These are phyloP conservation scores for Metopolophium dirhodum DNA, from an alignment of 1,140 invertebrate species.

Conservation along the genomic window DNA sequence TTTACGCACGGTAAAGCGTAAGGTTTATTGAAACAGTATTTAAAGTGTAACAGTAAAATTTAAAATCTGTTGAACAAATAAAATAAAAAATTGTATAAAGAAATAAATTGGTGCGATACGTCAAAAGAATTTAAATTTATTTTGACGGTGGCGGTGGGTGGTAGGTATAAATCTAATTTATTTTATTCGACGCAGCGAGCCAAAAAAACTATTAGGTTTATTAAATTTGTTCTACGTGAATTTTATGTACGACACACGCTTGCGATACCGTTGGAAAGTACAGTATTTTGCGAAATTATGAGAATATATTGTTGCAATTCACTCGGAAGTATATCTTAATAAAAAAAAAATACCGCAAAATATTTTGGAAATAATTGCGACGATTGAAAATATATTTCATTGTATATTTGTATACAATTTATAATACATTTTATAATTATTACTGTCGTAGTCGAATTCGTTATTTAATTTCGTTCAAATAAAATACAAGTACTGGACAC, in stretches of 20 bases:
- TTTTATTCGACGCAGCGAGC: not conserved
- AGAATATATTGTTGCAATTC: not conserved
- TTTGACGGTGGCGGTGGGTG: not conserved
- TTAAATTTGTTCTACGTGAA: not conserved
- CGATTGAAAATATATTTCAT: not conserved
- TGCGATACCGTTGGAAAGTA: not conserved
- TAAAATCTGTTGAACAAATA: not conserved
- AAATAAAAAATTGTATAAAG: slow-evolving; percentile 6
- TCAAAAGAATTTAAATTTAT: not conserved
- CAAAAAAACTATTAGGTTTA: slow-evolving; percentile 33
- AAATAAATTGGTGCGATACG: not conserved
- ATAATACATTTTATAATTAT: not conserved
- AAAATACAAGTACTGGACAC: not conserved
- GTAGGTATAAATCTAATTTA: not conserved
- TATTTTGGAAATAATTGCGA: not conserved
- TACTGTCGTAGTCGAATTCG: not conserved
- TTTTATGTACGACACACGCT: not conserved
- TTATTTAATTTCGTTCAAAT: not conserved
- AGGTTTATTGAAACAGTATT: not conserved
- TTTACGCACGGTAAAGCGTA: too few relatives aligned
- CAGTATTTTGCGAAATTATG: not conserved
- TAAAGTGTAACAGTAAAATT: not conserved
- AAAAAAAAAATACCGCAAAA: not conserved
- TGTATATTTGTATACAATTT: not conserved
- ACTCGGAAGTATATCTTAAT: not conserved